These are phyloP conservation scores for Cydia strobilella DNA, from an alignment of 1,140 invertebrate species.

Conservation along the genomic window DNA sequence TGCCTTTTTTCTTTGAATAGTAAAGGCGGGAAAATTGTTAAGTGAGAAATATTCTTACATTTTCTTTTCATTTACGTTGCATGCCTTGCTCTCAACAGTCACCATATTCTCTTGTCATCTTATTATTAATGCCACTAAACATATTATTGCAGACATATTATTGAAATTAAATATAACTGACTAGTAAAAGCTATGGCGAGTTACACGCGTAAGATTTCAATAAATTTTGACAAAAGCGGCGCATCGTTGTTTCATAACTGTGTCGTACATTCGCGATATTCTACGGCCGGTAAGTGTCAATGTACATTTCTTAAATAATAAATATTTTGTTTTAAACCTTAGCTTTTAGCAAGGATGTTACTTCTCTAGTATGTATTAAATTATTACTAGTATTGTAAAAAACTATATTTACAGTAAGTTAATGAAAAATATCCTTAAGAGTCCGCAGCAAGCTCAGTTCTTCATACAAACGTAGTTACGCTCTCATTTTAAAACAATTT, in stretches of 20 bases:
- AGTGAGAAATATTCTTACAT: too few relatives aligned
- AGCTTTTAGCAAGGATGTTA: too few relatives aligned
- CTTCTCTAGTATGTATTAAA: too few relatives aligned
- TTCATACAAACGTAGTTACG: too few relatives aligned
- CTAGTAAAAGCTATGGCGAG: neutral
- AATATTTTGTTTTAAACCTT: too few relatives aligned
- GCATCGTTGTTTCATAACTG: neutral
- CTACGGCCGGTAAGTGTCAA: conserved; percentile 2
- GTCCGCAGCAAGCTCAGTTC: too few relatives aligned
- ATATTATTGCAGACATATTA: neutral
- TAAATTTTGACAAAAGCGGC: conserved; percentile 14
- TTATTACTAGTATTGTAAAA: too few relatives aligned
- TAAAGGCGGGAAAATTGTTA: neutral
- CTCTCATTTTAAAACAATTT: too few relatives aligned
- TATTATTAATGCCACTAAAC: neutral
- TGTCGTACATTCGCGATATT: neutral
- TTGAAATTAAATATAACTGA: neutral
- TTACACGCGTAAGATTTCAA: neutral
- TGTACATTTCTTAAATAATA: neutral
- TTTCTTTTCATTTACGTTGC: too few relatives aligned
- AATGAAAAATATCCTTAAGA: neutral
- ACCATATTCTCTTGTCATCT: too few relatives aligned
- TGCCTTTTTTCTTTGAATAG: neutral
- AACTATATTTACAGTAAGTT: too few relatives aligned
- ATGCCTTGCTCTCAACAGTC: too few relatives aligned